Conservation (phyloP, 2,888 invertebrate genomes). For the Tinea semifulvella region DNA sequence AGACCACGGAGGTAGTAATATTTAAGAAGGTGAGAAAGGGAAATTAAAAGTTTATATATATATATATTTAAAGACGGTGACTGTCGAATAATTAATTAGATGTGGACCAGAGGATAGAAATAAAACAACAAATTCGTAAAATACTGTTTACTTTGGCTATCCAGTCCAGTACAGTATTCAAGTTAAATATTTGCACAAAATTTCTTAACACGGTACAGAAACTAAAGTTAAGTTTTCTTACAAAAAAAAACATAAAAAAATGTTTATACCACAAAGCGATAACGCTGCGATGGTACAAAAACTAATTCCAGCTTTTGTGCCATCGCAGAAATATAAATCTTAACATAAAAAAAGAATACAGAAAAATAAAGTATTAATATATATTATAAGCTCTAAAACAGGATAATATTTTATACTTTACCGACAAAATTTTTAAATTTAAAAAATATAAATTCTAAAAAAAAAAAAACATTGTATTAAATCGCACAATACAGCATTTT, state of each 20-base stretch:
- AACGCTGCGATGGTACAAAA: neutral
- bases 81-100: too few relatives aligned
- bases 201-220: slow-evolving; percentile 56
- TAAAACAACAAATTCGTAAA: slow-evolving; percentile 35
- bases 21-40: too few relatives aligned
- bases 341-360: slow-evolving; percentile 59
- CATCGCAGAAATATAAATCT: slow-evolving; percentile 25
- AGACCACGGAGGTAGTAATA: too few relatives aligned
- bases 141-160: slow-evolving; percentile 68
- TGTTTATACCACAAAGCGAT: neutral
- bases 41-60: too few relatives aligned
- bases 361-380: slow-evolving; percentile 47
- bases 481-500: too few relatives aligned
- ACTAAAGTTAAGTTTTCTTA: slow-evolving; percentile 45
- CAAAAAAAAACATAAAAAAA: slow-evolving; percentile 28
- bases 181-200: slow-evolving; percentile 47
- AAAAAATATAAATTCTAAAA: too few relatives aligned
- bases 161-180: slow-evolving; percentile 62
- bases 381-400: slow-evolving; percentile 65
- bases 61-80: too few relatives aligned
- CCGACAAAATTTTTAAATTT: slow-evolving; percentile 24
- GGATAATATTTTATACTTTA: slow-evolving; percentile 55
- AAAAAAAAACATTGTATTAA: too few relatives aligned
- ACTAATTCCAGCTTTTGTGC: neutral
- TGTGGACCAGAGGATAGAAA: slow-evolving; percentile 13